Percentiles rank a stretch among this genome's conserved stretches.
Evolutionary conservation across 2,113 vertebrate genomes (phyloP).

Genomic region (Aphyosemion australe): DNA sequence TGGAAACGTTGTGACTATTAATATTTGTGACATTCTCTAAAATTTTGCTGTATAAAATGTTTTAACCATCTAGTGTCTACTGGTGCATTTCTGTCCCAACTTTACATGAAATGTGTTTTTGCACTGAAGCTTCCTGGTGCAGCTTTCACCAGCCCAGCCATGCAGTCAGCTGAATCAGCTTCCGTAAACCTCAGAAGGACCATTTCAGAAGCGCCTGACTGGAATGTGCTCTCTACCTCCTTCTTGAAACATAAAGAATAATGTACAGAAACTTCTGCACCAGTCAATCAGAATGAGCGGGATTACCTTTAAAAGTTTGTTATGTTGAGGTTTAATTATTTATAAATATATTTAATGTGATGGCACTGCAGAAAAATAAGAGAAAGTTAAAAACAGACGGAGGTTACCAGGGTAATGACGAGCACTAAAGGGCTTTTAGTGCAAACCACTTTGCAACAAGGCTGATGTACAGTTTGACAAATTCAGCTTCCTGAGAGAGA

Average conservation of each 20-base stretch:
- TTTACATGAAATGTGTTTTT: background rate
- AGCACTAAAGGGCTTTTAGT: constrained; percentile 48
- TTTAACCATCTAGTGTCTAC: background rate
- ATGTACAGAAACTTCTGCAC: background rate
- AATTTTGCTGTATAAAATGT: no score
- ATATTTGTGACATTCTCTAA: no score
- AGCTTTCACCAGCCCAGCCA: constrained; percentile 29
- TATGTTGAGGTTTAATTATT: background rate
- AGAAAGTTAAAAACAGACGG: background rate
- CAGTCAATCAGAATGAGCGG: background rate
- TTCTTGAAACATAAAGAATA: constrained; percentile 13
- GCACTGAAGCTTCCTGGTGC: constrained; percentile 33
- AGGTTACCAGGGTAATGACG: constrained; percentile 27
- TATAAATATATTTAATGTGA: constrained; percentile 7
- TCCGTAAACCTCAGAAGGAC: constrained; percentile 34
- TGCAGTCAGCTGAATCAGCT: constrained; percentile 46
- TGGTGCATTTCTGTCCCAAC: constrained; percentile 10
- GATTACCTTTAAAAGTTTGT: background rate
- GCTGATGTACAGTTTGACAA: constrained; percentile 55
- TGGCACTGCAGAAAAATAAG: background rate
- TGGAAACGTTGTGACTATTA: no score
- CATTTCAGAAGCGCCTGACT: constrained; percentile 38
- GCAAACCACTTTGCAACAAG: constrained; percentile 51
- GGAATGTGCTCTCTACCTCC: constrained; percentile 16
- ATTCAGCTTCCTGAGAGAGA: constrained; percentile 58